Percentiles rank a stretch among this genome's conserved stretches.
Conservation (phyloP, 2,113 vertebrate genomes). For the Gopherus evgoodei region DNA sequence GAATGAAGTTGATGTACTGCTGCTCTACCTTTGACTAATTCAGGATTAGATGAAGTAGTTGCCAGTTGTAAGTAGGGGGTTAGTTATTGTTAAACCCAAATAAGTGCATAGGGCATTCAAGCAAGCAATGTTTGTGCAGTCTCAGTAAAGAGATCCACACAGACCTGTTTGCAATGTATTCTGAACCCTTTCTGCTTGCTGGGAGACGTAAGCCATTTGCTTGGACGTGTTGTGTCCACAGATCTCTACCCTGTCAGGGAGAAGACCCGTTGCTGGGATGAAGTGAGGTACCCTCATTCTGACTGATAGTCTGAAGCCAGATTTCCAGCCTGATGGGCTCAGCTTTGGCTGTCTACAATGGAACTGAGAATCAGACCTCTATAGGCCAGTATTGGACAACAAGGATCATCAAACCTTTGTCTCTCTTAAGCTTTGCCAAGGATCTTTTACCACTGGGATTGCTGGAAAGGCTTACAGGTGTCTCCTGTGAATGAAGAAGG, state of each 20-base stretch:
- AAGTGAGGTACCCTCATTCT: rapidly evolving
- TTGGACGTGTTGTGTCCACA: rapidly evolving
- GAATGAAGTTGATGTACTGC: background rate
- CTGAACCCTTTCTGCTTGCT: background rate
- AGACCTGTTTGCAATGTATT: background rate
- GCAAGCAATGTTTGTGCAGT: background rate
- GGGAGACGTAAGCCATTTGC: rapidly evolving
- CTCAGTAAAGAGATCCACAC: rapidly evolving
- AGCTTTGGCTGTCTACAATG: rapidly evolving
- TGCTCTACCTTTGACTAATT: rapidly evolving
- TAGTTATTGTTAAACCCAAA: background rate
- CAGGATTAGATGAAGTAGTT: background rate
- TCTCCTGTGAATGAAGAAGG: background rate
- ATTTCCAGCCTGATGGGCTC: rapidly evolving
- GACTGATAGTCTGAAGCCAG: background rate
- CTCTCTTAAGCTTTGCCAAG: background rate
- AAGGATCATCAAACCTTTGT: background rate
- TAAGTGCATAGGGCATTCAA: rapidly evolving
- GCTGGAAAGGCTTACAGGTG: background rate
- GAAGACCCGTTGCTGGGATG: rapidly evolving
- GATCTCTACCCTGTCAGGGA: rapidly evolving
- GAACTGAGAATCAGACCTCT: background rate
- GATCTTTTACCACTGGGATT: background rate
- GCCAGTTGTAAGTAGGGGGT: background rate
- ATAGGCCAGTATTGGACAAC: background rate